These are phyloP conservation scores for Ditylenchus dipsaci DNA, from an alignment of 1,140 invertebrate species.

Conservation along the genomic window DNA sequence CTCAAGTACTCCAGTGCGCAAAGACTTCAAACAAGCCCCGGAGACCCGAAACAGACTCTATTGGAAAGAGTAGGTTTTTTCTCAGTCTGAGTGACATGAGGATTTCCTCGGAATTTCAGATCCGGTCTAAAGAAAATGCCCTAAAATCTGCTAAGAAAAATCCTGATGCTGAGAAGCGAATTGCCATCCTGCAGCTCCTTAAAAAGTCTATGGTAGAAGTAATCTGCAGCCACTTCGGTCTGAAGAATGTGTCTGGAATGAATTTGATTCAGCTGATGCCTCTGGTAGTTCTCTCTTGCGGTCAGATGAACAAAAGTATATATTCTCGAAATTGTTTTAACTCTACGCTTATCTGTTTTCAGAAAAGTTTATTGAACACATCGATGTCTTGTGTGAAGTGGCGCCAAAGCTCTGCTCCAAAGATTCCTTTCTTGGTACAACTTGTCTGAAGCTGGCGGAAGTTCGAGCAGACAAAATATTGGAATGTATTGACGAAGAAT, in stretches of 20 bases:
- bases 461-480: conserved; percentile 1
- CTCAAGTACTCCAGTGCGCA: not conserved
- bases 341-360: not conserved
- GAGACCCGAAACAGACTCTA: not conserved
- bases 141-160: not conserved
- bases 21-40: not conserved
- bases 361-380: conserved; percentile 3
- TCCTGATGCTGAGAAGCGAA: not conserved
- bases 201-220: conserved; percentile 10
- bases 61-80: not conserved
- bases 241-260: not conserved
- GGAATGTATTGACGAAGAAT: not conserved
- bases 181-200: not conserved
- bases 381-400: conserved; percentile 2
- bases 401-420: not conserved
- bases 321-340: not conserved
- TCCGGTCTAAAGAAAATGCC: not conserved
- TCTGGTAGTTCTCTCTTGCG: not conserved
- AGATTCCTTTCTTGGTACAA: not conserved
- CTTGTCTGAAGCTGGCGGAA: conserved; percentile 2
- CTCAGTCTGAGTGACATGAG: not conserved
- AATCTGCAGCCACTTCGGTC: not conserved
- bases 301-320: not conserved
- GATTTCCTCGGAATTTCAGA: not conserved
- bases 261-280: not conserved